phyloP scores from a whole-genome alignment of 23 tunicate species.

The Halocynthia roretzi region DNA sequence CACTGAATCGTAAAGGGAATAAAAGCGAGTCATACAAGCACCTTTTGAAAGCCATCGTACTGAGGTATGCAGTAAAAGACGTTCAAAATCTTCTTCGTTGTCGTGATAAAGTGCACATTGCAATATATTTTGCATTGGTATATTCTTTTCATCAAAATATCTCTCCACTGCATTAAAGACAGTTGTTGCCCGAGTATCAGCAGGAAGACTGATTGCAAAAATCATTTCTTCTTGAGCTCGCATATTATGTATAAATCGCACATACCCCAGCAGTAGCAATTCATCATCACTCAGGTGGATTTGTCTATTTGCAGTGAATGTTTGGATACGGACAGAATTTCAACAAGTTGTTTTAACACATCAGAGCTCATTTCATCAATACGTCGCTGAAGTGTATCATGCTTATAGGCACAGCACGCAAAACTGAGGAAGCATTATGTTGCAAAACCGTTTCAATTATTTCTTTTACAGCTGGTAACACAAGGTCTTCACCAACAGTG shows the following conservation, averaged over 20 bases:
- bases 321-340: constrained; percentile 15
- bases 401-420: constrained; percentile 23
- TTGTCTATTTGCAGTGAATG: constrained; percentile 23
- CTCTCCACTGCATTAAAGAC: constrained; percentile 19
- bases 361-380: constrained; percentile 15
- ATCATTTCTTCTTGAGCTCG: constrained; percentile 24
- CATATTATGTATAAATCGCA: constrained; percentile 35
- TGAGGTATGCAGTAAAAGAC: constrained; percentile 20
- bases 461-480: constrained; percentile 38
- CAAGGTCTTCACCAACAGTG: constrained; percentile 45
- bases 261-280: constrained; percentile 34
- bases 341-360: neutral
- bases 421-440: constrained; percentile 19
- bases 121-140: constrained; percentile 40
- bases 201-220: constrained; percentile 25
- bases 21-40: constrained; percentile 27
- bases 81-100: constrained; percentile 50
- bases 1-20: constrained; percentile 32
- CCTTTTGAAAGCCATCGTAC: constrained; percentile 55
- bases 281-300: constrained; percentile 20
- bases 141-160: constrained; percentile 25
- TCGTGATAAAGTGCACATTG: constrained; percentile 47
- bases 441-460: constrained; percentile 39
- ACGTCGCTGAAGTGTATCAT: constrained; percentile 24
- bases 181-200: constrained; percentile 45